Conservation (phyloP, 2,797 vertebrate genomes). For the Pelodytes ibericus region DNA sequence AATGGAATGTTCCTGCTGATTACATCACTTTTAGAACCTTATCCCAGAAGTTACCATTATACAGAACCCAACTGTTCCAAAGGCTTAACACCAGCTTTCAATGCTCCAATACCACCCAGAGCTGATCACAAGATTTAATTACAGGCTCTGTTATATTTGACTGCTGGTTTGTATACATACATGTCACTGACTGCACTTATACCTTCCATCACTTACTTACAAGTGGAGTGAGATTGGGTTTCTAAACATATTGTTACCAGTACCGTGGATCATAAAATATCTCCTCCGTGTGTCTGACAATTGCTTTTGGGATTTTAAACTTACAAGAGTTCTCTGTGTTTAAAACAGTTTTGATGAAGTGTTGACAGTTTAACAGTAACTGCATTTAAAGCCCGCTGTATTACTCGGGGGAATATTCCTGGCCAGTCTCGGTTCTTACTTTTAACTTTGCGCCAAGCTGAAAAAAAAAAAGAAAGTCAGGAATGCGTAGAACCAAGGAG, state of each 20-base stretch:
- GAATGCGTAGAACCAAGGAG: no score
- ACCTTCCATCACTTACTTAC: conserved; percentile 14
- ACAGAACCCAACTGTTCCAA: no score
- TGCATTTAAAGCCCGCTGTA: conserved; percentile 10
- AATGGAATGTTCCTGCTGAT: no score
- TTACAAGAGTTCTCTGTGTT: conserved; percentile 10
- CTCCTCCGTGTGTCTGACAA: not conserved
- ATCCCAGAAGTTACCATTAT: no score
- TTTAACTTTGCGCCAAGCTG: not conserved
- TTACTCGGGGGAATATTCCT: conserved; percentile 10
- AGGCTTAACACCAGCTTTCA: no score
- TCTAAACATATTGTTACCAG: conserved; percentile 4
- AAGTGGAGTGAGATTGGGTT: not conserved
- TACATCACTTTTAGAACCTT: no score
- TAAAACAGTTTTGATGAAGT: conserved; percentile 7
- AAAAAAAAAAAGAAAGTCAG: not conserved
- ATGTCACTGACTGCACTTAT: conserved; percentile 5
- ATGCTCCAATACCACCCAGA: not conserved
- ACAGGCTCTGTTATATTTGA: conserved; percentile 11
- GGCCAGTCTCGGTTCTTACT: not conserved
- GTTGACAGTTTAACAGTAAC: conserved; percentile 22
- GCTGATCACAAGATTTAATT: not conserved
- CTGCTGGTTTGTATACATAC: conserved; percentile 19
- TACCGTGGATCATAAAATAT: not conserved
- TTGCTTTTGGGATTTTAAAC: not conserved